Percentiles rank a stretch among this genome's conserved stretches.
Conservation (phyloP, 2,113 vertebrate genomes). For the Callorhinus ursinus region DNA sequence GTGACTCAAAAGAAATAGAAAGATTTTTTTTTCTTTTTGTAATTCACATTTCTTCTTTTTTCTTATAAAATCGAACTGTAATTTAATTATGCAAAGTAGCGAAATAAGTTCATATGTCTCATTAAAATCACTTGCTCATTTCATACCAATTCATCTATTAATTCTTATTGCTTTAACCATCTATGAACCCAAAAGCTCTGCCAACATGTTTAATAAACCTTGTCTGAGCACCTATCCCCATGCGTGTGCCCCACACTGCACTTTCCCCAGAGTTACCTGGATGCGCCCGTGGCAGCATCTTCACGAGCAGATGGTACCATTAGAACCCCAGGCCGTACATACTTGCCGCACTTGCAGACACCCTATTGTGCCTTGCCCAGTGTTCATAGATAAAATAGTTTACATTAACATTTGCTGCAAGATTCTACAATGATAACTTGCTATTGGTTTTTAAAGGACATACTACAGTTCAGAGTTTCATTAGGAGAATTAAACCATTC, state of each 20-base stretch:
- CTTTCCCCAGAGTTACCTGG: too few relatives aligned
- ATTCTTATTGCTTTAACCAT: background rate
- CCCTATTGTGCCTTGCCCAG: background rate
- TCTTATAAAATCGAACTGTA: background rate
- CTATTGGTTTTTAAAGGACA: background rate
- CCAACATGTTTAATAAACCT: background rate
- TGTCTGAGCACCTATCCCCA: too few relatives aligned
- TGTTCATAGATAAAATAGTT: background rate
- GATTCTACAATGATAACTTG: background rate
- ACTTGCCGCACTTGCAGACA: background rate
- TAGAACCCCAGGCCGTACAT: fast-evolving
- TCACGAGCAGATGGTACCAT: background rate
- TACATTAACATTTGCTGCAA: background rate
- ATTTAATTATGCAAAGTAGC: background rate
- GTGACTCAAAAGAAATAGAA: background rate
- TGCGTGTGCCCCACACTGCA: fast-evolving
- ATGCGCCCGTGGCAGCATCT: fast-evolving
- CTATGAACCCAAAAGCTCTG: background rate
- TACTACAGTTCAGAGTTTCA: background rate
- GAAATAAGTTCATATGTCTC: background rate
- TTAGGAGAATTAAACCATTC: background rate
- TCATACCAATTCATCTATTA: background rate
- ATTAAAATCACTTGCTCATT: background rate
- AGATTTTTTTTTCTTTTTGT: background rate
- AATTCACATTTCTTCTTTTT: background rate